Percentiles rank a stretch among this genome's conserved stretches.
phyloP scores from a whole-genome alignment of 2,797 vertebrate species.

The Gymnothorax javanicus region DNA sequence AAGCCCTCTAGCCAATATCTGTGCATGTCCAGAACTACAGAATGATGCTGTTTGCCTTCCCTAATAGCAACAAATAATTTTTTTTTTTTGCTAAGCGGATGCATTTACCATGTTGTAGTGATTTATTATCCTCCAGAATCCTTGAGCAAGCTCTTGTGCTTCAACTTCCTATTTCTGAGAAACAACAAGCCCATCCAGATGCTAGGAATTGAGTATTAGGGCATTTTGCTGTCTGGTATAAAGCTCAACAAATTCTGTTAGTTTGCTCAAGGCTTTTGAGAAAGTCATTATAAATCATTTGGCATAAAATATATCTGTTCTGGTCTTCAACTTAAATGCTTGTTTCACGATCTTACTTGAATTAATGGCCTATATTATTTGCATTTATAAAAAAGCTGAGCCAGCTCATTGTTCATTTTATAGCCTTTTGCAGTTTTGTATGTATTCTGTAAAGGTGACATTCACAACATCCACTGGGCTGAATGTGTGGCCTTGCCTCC shows the following conservation, averaged over 20 bases:
- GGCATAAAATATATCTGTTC: neutral
- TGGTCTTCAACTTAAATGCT: neutral
- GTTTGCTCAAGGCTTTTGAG: neutral
- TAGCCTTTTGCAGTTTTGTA: too few relatives aligned
- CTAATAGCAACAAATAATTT: neutral
- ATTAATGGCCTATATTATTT: too few relatives aligned
- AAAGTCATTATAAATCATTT: neutral
- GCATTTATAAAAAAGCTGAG: neutral
- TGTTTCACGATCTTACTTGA: too few relatives aligned
- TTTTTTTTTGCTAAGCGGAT: neutral
- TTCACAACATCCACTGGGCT: neutral
- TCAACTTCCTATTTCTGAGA: neutral
- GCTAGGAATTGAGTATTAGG: neutral
- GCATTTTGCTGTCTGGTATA: neutral
- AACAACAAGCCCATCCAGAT: neutral
- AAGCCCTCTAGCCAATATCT: slow-evolving; percentile 32
- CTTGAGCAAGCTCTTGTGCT: neutral
- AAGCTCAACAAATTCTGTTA: neutral
- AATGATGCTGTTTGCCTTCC: slow-evolving; percentile 4
- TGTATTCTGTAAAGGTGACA: neutral
- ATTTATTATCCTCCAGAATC: neutral
- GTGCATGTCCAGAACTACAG: slow-evolving; percentile 39
- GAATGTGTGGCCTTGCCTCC: neutral
- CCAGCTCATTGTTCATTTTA: too few relatives aligned
- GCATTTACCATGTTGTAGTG: neutral